Evolutionary conservation across 2,888 invertebrate species (phyloP).

Genomic region (Ectemnius continuus): DNA sequence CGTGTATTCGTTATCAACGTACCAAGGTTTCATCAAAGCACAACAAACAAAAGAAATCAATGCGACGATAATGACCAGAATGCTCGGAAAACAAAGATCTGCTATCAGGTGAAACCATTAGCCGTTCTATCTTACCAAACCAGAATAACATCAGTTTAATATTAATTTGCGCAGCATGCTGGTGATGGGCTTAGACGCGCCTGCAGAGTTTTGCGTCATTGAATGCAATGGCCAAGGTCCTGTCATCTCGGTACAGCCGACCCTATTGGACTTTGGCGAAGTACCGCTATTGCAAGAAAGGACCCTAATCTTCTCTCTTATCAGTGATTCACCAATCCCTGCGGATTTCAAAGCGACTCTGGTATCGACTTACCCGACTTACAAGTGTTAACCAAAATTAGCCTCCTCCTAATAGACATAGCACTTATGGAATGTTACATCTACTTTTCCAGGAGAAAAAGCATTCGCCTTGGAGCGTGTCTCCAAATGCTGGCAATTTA

Average conservation of each 20-base stretch:
- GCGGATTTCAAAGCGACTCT: slow-evolving; percentile 80
- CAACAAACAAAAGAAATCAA: slow-evolving; percentile 78
- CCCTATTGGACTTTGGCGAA: slow-evolving; percentile 83
- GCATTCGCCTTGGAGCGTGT: slow-evolving; percentile 62
- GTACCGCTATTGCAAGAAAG: slow-evolving; percentile 80
- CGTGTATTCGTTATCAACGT: slow-evolving; percentile 64
- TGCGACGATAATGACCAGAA: slow-evolving; percentile 78
- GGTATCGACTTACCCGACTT: slow-evolving; percentile 54
- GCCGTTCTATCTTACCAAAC: neutral
- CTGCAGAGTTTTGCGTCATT: slow-evolving; percentile 77
- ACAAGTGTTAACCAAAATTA: too few species aligned
- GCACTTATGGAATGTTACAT: too few species aligned
- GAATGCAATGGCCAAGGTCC: slow-evolving; percentile 83
- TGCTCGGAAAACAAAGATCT: slow-evolving; percentile 77
- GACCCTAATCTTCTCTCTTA: slow-evolving; percentile 80
- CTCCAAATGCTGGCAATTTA: slow-evolving; percentile 65
- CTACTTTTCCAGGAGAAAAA: slow-evolving; percentile 47
- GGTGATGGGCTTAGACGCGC: slow-evolving; percentile 77
- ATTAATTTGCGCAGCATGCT: slow-evolving; percentile 56
- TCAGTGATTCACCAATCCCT: slow-evolving; percentile 85
- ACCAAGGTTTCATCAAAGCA: slow-evolving; percentile 75
- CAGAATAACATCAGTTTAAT: neutral
- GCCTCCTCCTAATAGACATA: too few species aligned
- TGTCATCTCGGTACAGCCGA: slow-evolving; percentile 82
- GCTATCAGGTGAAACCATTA: neutral